Base-by-base conservation (phyloP, 2,888 invertebrate species). In the Lamellibrachia columna region DNA sequence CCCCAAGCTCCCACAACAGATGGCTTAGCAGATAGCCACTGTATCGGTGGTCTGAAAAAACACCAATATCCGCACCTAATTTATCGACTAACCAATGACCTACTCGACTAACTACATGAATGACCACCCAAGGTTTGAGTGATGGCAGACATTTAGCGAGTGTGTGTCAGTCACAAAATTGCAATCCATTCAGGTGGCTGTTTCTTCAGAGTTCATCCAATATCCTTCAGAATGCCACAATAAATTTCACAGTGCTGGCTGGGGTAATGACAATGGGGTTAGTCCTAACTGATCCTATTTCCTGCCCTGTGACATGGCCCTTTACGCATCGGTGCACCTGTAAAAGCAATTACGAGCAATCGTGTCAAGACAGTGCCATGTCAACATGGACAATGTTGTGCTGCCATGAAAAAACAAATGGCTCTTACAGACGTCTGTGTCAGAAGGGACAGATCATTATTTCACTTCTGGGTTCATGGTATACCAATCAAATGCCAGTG, bases 261-360 rank as follows among this genome's bases (percentile, higher is more conserved):
- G 75, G 75, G 15, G 75, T 75, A 75, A 75, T 75, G 75, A 75
- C 75, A 75, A 75, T 75, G n/a, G n/a, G 75, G n/a, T 75, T 75
- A 75, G 75, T 75, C 75, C 4, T 75, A 75, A 75, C 75, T 75
- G 75, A 75, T 75, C 75, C 75, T 75, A 75, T 75, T 75, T 75
- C 75, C 75, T 75, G 15, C 75, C 75, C 22, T 75, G 15, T 75
- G 75, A 75, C 75, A 75, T 22, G 75, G 75, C 75, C 75, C 75
- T 75, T 40, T 75, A 75, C 6, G 75, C 75, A 3, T 75, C 75
- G 22, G n/a, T 75, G n/a, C 75, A n/a, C 75, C 75, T n/a, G 75
- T 75, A 75, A 75, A 75, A 75, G 75, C 75, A 75, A 75, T 75
- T 75, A 75, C 75, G 6, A 15, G 22, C 22, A 11, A 75, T 75